Percentiles rank a stretch among this genome's conserved stretches.
These are phyloP conservation scores for Lycocorax pyrrhopterus DNA, from an alignment of 2,113 vertebrate species.

Conservation along the genomic window DNA sequence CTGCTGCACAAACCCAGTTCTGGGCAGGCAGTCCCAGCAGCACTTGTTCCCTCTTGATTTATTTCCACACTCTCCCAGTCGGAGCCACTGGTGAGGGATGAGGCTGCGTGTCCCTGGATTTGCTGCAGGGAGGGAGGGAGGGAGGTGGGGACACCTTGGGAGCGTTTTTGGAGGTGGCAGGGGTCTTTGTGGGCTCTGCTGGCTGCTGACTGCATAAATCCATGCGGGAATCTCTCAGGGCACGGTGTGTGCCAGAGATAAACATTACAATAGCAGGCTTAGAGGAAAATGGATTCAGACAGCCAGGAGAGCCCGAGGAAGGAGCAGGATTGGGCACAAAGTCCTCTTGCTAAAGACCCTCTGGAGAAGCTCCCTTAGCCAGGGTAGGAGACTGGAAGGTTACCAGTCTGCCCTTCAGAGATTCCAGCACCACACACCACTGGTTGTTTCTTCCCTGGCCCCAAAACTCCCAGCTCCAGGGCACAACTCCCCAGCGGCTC, in stretches of 20 bases:
- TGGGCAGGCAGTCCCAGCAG: neutral
- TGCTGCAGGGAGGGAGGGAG: neutral
- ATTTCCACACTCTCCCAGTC: neutral
- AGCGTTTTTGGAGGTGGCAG: neutral
- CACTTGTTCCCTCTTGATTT: neutral
- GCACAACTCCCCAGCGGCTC: neutral
- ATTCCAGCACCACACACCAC: neutral
- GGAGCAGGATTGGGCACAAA: neutral
- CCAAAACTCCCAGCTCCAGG: neutral
- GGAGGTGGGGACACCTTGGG: neutral
- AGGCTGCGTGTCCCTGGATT: neutral
- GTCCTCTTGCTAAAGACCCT: neutral
- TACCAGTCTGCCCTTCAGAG: neutral
- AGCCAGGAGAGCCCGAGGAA: neutral
- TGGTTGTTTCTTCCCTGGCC: neutral
- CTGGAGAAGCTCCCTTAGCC: neutral
- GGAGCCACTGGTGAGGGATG: neutral
- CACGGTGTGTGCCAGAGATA: slow-evolving; percentile 12
- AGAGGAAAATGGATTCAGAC: neutral
- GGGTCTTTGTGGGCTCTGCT: neutral
- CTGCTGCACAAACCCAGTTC: slow-evolving; percentile 10
- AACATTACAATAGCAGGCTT: slow-evolving; percentile 2
- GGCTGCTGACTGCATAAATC: neutral
- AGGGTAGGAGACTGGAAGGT: neutral
- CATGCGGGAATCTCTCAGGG: neutral